These are phyloP conservation scores for Papilio helenus DNA, from an alignment of 1,140 invertebrate genomes.

Conservation along the genomic window DNA sequence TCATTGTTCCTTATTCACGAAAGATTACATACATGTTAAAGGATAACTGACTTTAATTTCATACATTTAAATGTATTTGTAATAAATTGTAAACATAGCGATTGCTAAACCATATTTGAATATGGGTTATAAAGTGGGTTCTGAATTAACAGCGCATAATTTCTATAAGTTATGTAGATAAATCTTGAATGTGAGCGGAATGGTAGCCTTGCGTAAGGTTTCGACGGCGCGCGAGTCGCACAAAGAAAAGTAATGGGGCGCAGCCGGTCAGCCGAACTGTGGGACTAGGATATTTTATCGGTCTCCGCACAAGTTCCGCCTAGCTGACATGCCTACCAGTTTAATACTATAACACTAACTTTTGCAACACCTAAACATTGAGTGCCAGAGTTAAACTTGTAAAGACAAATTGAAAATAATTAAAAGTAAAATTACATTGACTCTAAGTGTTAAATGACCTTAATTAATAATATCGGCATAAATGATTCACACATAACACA, in stretches of 20 bases:
- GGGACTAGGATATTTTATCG: constrained; percentile 18
- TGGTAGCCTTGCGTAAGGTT: constrained; percentile 35
- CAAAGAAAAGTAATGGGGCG: constrained; percentile 40
- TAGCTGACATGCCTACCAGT: constrained; percentile 20
- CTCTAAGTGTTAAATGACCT: background rate
- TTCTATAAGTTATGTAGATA: constrained; percentile 32
- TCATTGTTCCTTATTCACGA: constrained; percentile 5
- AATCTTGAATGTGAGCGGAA: constrained; percentile 37
- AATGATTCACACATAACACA: no score
- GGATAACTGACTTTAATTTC: background rate
- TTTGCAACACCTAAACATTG: constrained; percentile 15
- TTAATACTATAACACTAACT: background rate
- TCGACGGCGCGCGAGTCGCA: constrained; percentile 26
- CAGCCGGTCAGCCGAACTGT: constrained; percentile 33
- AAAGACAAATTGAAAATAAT: background rate
- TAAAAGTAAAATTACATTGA: background rate
- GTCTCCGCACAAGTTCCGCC: constrained; percentile 32
- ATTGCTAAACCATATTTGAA: constrained; percentile 38
- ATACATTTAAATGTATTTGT: background rate
- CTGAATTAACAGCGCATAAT: constrained; percentile 32
- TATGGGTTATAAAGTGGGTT: constrained; percentile 22
- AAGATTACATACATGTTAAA: background rate
- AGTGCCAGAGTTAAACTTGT: background rate
- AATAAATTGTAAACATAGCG: constrained; percentile 30
- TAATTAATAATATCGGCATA: background rate